Evolutionary conservation across 2,888 invertebrate genomes (phyloP).

Genomic region (Rhorus exstirpatorius): DNA sequence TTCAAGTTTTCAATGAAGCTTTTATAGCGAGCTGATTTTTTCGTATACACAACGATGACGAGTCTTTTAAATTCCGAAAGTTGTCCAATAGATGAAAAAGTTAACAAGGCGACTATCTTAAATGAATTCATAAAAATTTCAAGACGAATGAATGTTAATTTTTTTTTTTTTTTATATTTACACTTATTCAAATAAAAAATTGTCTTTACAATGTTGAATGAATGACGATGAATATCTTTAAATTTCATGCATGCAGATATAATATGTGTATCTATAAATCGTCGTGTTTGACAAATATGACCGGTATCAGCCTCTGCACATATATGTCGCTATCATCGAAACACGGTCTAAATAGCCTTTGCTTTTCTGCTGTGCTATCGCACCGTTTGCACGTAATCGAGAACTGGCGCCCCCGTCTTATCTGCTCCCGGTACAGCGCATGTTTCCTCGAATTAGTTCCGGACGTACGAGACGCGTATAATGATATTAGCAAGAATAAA

Average conservation of each 20-base stretch:
- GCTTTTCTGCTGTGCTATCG: conserved; percentile 47
- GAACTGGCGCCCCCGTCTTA: conserved; percentile 54
- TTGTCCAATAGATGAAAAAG: no score
- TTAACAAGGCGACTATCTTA: no score
- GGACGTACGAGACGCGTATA: background rate
- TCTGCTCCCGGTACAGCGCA: conserved; percentile 37
- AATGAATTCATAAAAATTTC: background rate
- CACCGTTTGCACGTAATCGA: conserved; percentile 36
- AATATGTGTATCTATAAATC: background rate
- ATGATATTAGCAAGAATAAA: background rate
- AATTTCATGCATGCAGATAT: no score
- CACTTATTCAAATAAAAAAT: no score
- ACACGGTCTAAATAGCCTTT: background rate
- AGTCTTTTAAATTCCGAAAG: no score
- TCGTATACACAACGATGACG: no score
- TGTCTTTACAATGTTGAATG: no score
- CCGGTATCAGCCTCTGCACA: background rate
- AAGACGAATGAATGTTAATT: background rate
- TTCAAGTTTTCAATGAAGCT: no score
- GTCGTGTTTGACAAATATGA: conserved; percentile 31
- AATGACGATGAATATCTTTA: no score
- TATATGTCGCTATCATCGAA: conserved; percentile 19
- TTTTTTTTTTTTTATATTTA: background rate
- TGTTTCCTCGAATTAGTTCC: conserved; percentile 21
- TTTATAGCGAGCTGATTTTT: no score